Evolutionary conservation across 2,797 vertebrate species (phyloP).

Genomic region (Helostoma temminkii): DNA sequence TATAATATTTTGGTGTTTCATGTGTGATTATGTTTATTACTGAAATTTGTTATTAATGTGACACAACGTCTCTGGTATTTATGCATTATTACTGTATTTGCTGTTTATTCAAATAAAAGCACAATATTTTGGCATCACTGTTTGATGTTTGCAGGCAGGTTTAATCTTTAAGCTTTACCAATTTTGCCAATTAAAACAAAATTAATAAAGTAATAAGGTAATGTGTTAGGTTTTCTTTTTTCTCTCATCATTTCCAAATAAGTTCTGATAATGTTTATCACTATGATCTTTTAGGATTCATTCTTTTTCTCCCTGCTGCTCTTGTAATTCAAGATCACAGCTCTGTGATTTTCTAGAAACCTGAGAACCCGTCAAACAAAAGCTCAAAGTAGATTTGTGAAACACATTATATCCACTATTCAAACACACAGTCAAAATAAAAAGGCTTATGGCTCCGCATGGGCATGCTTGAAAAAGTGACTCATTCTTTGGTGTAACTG

Average conservation of each 20-base stretch:
- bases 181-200: constrained; percentile 35
- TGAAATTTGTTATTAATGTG: neutral
- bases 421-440: constrained; percentile 13
- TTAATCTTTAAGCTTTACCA: too few relatives aligned
- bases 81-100: neutral
- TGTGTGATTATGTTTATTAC: neutral
- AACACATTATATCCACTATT: constrained; percentile 14
- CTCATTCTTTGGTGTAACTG: neutral
- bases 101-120: neutral
- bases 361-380: constrained; percentile 36
- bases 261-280: constrained; percentile 15
- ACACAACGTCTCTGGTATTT: neutral
- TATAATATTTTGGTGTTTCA: too few relatives aligned
- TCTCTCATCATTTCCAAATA: constrained; percentile 20
- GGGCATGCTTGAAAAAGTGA: neutral
- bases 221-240: constrained; percentile 31
- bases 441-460: constrained; percentile 22
- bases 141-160: too few relatives aligned
- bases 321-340: constrained; percentile 27
- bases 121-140: too few relatives aligned
- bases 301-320: constrained; percentile 42
- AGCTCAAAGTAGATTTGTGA: constrained; percentile 25
- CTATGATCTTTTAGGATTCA: constrained; percentile 13
- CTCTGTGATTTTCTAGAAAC: constrained; percentile 21
- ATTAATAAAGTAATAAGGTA: constrained; percentile 20